phyloP scores from a whole-genome alignment of 2,888 invertebrate species.

The Ptilodon capucinus region DNA sequence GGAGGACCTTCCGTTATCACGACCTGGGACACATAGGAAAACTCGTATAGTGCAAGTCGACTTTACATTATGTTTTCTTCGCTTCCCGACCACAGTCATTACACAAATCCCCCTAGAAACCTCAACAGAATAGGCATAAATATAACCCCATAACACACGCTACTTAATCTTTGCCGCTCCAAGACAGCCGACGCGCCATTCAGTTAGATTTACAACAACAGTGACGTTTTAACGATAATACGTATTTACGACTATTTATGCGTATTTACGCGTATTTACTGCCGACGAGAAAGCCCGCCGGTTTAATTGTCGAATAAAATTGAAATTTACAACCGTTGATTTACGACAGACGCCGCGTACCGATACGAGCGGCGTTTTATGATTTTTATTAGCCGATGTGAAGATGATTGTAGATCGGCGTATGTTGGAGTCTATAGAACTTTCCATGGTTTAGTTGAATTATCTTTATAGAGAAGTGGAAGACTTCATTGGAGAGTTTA shows the following conservation, averaged over 20 bases:
- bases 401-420: slow-evolving; percentile 8
- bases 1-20: too few species aligned
- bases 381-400: slow-evolving; percentile 38
- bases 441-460: too few species aligned
- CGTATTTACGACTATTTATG: slow-evolving; percentile 80
- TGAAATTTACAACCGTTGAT: slow-evolving; percentile 77
- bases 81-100: neutral
- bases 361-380: slow-evolving; percentile 51
- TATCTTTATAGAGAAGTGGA: too few species aligned
- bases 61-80: too few species aligned
- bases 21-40: too few species aligned
- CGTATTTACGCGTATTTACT: slow-evolving; percentile 76
- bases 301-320: slow-evolving; percentile 82
- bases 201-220: slow-evolving; percentile 66
- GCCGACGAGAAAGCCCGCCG: slow-evolving; percentile 72
- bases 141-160: neutral
- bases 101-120: slow-evolving; percentile 8
- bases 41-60: too few species aligned
- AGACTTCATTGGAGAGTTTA: too few species aligned
- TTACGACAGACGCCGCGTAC: slow-evolving; percentile 46
- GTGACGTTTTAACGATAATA: slow-evolving; percentile 82
- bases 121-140: slow-evolving; percentile 15
- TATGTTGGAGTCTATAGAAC: neutral
- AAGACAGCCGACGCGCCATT: slow-evolving; percentile 60
- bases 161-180: slow-evolving; percentile 29